These are phyloP conservation scores for Probaryconus sp. DNA, from an alignment of 1,140 invertebrate species.

Conservation along the genomic window DNA sequence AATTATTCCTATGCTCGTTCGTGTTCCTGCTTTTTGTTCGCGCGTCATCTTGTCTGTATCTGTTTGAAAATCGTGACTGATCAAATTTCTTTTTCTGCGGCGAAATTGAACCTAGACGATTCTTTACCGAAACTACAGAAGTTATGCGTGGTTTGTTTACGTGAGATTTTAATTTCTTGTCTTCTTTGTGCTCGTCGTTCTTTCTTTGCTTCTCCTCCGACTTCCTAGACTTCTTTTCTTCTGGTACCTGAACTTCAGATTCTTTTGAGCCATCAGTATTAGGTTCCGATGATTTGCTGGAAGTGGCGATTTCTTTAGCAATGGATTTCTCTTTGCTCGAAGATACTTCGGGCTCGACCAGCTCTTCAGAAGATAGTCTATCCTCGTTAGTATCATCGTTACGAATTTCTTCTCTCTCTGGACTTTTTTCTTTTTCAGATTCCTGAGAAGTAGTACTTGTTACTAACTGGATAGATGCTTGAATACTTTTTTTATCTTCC, in stretches of 20 bases:
- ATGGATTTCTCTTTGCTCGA: conserved; percentile 35
- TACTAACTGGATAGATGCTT: conserved; percentile 27
- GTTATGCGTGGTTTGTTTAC: conserved; percentile 72
- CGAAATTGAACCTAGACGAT: conserved; percentile 62
- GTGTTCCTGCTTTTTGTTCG: conserved; percentile 38
- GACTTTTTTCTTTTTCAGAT: conserved; percentile 17
- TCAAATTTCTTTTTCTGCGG: conserved; percentile 69
- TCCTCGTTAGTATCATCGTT: neutral
- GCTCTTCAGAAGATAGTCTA: conserved; percentile 7
- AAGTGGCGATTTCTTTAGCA: conserved; percentile 4
- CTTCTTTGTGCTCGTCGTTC: conserved; percentile 20
- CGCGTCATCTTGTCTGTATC: conserved; percentile 54
- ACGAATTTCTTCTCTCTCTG: conserved; percentile 1
- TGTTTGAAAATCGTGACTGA: conserved; percentile 17
- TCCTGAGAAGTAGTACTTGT: conserved; percentile 37
- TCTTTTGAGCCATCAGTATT: too few species aligned
- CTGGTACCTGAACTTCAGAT: too few species aligned
- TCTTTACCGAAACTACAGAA: conserved; percentile 74
- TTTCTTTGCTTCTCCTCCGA: conserved; percentile 38
- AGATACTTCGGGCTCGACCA: conserved; percentile 22
- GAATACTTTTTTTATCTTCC: conserved; percentile 60
- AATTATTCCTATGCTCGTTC: conserved; percentile 48
- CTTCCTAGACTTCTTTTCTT: conserved; percentile 5
- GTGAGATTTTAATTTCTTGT: conserved; percentile 68
- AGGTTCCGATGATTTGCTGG: too few species aligned